phyloP scores from a whole-genome alignment of 2,888 invertebrate genomes.

The Epistrophe grossulariae region DNA sequence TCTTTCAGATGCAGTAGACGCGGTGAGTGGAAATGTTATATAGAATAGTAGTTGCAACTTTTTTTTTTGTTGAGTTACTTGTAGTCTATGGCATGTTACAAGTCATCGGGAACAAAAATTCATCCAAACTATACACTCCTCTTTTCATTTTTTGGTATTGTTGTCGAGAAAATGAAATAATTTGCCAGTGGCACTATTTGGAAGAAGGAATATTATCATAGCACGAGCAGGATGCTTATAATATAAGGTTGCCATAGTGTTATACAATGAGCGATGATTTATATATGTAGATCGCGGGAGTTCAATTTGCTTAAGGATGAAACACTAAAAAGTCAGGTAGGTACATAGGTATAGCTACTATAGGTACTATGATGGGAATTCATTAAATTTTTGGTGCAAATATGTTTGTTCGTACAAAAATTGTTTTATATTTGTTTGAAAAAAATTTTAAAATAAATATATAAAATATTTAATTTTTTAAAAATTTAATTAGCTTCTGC shows the following conservation, averaged over 20 bases:
- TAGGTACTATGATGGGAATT: background rate
- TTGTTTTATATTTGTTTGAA: no score
- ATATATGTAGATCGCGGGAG: constrained; percentile 51
- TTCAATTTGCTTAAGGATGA: constrained; percentile 50
- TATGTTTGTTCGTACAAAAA: no score
- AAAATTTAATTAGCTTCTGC: no score
- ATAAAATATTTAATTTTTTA: no score
- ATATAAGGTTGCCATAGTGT: constrained; percentile 36
- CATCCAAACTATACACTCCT: constrained; percentile 37
- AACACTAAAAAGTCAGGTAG: constrained; percentile 10
- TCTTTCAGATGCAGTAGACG: constrained; percentile 26
- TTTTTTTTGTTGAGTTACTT: constrained; percentile 37
- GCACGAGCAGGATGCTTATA: constrained; percentile 35
- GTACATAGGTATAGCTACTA: no score
- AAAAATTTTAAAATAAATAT: no score
- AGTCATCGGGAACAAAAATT: constrained; percentile 68
- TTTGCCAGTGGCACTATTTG: constrained; percentile 65
- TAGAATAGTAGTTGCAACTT: constrained; percentile 16
- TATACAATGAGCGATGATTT: constrained; percentile 30
- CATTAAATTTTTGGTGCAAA: background rate
- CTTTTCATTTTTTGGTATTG: background rate
- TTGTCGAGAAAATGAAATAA: constrained; percentile 67
- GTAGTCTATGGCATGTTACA: constrained; percentile 69
- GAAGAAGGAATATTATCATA: constrained; percentile 44
- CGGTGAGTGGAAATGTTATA: constrained; percentile 59